Evolutionary conservation across 2,888 invertebrate genomes (phyloP).

Genomic region (Adelognathus sp.): DNA sequence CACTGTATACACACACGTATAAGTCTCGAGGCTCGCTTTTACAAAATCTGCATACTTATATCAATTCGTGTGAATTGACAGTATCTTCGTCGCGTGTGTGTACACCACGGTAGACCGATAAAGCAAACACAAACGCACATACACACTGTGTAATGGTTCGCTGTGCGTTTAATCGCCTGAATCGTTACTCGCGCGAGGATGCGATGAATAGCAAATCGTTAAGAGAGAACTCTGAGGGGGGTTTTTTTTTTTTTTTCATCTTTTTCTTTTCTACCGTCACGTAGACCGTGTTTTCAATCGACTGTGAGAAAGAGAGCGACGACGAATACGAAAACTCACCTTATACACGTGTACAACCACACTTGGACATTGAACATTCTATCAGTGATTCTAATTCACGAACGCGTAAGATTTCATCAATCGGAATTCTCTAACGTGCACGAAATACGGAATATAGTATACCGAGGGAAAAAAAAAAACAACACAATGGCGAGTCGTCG

Average conservation of each 20-base stretch:
- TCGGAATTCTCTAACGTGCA: slow-evolving; percentile 58
- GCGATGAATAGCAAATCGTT: slow-evolving; percentile 60
- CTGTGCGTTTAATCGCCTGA: slow-evolving; percentile 50
- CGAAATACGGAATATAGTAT: slow-evolving; percentile 49
- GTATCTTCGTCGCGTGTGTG: background rate
- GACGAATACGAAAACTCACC: slow-evolving; percentile 13
- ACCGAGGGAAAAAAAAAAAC: slow-evolving; percentile 23
- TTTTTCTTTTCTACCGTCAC: slow-evolving; percentile 53
- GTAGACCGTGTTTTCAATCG: slow-evolving; percentile 58
- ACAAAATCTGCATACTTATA: slow-evolving; percentile 26
- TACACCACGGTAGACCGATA: background rate
- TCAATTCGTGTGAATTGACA: background rate
- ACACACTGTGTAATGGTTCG: background rate
- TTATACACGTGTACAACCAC: background rate
- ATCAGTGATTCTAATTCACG: slow-evolving; percentile 61
- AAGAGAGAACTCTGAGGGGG: slow-evolving; percentile 19
- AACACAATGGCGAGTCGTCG: background rate
- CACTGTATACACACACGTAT: background rate
- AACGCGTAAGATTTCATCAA: slow-evolving; percentile 57
- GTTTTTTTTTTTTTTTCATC: background rate
- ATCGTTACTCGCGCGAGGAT: slow-evolving; percentile 42
- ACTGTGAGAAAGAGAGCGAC: background rate
- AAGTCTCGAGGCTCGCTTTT: background rate
- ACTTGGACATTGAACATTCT: slow-evolving; percentile 25
- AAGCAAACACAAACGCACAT: background rate